Evolutionary conservation across 2,797 vertebrate species (phyloP).

Genomic region (Falco novaeseelandiae): DNA sequence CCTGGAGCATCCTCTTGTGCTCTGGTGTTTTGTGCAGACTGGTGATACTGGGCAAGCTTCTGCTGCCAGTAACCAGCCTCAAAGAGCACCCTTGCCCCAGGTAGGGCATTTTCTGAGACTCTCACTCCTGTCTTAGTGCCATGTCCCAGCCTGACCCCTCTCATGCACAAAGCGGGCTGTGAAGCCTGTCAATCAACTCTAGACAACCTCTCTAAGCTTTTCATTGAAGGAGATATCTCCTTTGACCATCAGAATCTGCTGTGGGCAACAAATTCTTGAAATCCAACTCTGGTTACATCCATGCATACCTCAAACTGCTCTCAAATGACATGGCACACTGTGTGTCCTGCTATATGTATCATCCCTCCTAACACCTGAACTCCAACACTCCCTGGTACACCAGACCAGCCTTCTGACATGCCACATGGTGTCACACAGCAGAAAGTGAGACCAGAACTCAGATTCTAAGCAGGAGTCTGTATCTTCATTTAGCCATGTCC

Average conservation of each 20-base stretch:
- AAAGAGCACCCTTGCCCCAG: neutral
- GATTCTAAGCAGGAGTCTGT: fast-evolving
- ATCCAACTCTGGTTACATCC: neutral
- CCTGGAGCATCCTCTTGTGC: neutral
- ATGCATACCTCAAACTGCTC: neutral
- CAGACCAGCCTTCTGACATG: neutral
- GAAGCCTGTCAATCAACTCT: neutral
- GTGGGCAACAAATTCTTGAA: neutral
- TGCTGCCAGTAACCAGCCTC: neutral
- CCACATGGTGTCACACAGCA: neutral
- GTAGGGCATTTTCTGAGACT: neutral
- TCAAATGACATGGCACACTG: fast-evolving
- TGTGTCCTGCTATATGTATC: neutral
- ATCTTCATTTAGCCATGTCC: neutral
- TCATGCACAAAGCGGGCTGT: neutral
- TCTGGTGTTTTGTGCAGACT: neutral
- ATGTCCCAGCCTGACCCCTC: neutral
- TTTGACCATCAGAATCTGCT: neutral
- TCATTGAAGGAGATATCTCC: neutral
- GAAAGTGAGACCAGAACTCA: neutral
- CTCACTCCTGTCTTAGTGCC: neutral
- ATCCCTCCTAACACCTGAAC: neutral
- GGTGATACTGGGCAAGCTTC: neutral
- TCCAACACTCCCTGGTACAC: neutral
- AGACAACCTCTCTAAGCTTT: neutral